phyloP scores from a whole-genome alignment of 2,888 invertebrate genomes.

The Stictocephala bisonia region DNA sequence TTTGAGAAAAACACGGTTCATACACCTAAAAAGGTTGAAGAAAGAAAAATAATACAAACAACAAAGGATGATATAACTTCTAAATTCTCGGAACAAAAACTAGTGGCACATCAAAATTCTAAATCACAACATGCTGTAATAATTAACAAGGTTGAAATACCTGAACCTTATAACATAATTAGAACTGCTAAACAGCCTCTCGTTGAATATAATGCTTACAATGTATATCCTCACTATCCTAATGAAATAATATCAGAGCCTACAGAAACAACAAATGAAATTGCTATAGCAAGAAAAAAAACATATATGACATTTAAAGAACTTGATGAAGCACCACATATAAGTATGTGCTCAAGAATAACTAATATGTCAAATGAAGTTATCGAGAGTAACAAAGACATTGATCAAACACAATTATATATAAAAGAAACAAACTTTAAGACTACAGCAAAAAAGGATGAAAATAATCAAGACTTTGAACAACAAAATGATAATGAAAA shows the following conservation, averaged over 20 bases:
- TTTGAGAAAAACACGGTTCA: neutral
- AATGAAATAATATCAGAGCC: neutral
- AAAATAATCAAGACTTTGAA: too few species aligned
- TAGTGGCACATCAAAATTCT: neutral
- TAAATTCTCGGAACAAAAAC: neutral
- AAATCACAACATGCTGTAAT: conserved; percentile 15
- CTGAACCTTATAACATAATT: neutral
- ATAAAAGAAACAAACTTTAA: too few species aligned
- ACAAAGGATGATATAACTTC: neutral
- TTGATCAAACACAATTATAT: too few species aligned
- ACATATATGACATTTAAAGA: neutral
- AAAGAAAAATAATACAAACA: neutral
- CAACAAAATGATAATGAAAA: too few species aligned
- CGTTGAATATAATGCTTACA: conserved; percentile 1
- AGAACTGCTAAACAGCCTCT: conserved; percentile 9
- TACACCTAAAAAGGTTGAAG: neutral
- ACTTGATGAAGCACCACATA: neutral
- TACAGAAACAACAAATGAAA: conserved; percentile 6
- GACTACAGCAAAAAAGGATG: too few species aligned
- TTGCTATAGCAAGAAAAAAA: neutral
- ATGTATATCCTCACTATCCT: neutral
- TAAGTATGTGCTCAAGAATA: too few species aligned
- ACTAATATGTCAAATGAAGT: too few species aligned
- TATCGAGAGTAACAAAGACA: too few species aligned
- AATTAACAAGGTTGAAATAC: conserved; percentile 9